Evolutionary conservation across 2,113 vertebrate genomes (phyloP).

Genomic region (Furnarius figulus): DNA sequence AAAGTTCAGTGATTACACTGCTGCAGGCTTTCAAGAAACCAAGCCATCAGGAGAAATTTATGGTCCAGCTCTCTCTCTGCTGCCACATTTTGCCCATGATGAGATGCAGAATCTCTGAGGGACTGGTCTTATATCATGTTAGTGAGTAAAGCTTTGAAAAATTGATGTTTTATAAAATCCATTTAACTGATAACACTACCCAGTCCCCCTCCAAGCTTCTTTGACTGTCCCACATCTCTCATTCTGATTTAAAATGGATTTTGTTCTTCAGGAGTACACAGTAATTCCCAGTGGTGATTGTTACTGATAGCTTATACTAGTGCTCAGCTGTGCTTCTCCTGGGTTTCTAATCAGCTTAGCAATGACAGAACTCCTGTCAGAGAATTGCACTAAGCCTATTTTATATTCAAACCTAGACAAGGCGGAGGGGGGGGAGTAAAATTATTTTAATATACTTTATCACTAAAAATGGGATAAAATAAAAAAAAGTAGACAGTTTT

Average conservation of each 20-base stretch:
- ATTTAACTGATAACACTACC: constrained; percentile 17
- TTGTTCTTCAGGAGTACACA: constrained; percentile 27
- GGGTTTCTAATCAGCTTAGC: constrained; percentile 48
- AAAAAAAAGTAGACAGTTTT: not conserved
- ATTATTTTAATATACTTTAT: not conserved
- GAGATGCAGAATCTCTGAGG: not conserved
- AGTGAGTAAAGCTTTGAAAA: constrained; percentile 26
- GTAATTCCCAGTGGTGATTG: constrained; percentile 46
- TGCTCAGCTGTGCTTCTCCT: constrained; percentile 21
- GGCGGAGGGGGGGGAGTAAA: too few species aligned
- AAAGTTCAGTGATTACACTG: constrained; percentile 17
- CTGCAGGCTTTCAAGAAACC: not conserved
- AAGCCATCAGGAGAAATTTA: not conserved
- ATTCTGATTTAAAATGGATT: constrained; percentile 44
- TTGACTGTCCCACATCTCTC: not conserved
- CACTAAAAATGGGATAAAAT: not conserved
- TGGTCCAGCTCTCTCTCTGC: not conserved
- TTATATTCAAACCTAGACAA: not conserved
- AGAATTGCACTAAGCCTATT: not conserved
- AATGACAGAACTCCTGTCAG: not conserved
- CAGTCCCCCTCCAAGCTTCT: constrained; percentile 22
- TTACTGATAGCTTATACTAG: constrained; percentile 22
- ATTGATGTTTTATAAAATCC: constrained; percentile 3
- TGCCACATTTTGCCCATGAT: not conserved
- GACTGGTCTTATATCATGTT: not conserved